These are phyloP conservation scores for Mus minutoides DNA, from an alignment of 2,797 vertebrate species.

Conservation along the genomic window DNA sequence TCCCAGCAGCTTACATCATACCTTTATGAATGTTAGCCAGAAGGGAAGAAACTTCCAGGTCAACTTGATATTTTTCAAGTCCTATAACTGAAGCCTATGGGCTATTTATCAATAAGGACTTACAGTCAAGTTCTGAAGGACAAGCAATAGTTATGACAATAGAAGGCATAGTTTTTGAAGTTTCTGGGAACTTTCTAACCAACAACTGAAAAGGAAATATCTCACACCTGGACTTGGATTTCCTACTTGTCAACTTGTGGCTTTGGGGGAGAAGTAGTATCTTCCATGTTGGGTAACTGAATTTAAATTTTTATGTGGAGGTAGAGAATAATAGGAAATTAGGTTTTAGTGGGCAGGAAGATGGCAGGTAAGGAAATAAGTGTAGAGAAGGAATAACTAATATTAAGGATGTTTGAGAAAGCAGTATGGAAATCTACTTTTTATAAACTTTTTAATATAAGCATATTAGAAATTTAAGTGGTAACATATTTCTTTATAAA, in stretches of 20 bases:
- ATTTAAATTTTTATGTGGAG: neutral
- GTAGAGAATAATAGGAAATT: neutral
- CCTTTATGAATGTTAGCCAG: neutral
- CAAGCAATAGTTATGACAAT: neutral
- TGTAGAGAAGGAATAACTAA: neutral
- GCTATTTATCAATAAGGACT: neutral
- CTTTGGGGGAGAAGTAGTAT: neutral
- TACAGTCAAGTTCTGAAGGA: neutral
- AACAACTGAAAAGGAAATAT: neutral
- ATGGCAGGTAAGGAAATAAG: neutral
- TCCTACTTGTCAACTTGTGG: neutral
- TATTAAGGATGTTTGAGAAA: neutral
- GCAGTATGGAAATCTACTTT: neutral
- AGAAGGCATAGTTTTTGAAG: neutral
- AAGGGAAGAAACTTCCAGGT: neutral
- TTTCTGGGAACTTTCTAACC: neutral
- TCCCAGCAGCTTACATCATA: neutral
- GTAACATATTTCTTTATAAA: neutral
- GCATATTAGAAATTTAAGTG: neutral
- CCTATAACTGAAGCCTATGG: neutral
- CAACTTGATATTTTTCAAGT: neutral
- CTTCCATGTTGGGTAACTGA: too few relatives aligned
- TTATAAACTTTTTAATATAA: neutral
- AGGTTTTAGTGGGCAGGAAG: neutral
- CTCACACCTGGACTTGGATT: neutral